Evolutionary conservation across 2,888 invertebrate species (phyloP).

Genomic region (Theretra japonica): DNA sequence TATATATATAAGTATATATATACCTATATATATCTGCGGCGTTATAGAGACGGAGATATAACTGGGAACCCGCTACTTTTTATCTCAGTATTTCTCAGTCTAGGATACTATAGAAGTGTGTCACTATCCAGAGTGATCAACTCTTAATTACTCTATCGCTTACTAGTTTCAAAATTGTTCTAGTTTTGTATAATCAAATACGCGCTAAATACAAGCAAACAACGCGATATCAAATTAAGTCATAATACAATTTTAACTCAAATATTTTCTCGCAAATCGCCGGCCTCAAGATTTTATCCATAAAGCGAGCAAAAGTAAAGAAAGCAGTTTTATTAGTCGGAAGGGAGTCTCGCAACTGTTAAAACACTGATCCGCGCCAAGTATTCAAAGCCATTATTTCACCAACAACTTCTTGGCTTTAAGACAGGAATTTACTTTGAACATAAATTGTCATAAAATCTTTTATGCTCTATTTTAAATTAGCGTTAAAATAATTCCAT

Average conservation of each 20-base stretch:
- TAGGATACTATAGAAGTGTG: too few species aligned
- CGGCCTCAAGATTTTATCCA: not conserved
- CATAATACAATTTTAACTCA: not conserved
- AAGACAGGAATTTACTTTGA: not conserved
- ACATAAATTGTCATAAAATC: not conserved
- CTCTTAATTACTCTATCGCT: too few species aligned
- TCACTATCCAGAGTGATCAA: too few species aligned
- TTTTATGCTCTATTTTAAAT: not conserved
- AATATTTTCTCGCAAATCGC: not conserved
- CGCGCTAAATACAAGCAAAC: too few species aligned
- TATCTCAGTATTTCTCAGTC: too few species aligned
- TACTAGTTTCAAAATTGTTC: too few species aligned
- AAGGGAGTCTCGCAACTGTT: constrained; percentile 17
- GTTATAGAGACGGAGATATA: too few species aligned
- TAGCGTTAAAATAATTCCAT: not conserved
- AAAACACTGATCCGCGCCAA: constrained; percentile 25
- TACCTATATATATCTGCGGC: too few species aligned
- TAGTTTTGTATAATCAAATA: too few species aligned
- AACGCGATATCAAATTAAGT: not conserved
- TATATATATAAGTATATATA: too few species aligned
- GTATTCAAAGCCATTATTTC: constrained; percentile 27
- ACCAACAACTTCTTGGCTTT: constrained; percentile 26
- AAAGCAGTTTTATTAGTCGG: constrained; percentile 20
- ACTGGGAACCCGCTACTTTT: too few species aligned
- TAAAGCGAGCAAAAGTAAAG: constrained; percentile 7